These are phyloP conservation scores for Macrostomum lignano DNA, from an alignment of 1,140 invertebrate genomes.

Conservation along the genomic window DNA sequence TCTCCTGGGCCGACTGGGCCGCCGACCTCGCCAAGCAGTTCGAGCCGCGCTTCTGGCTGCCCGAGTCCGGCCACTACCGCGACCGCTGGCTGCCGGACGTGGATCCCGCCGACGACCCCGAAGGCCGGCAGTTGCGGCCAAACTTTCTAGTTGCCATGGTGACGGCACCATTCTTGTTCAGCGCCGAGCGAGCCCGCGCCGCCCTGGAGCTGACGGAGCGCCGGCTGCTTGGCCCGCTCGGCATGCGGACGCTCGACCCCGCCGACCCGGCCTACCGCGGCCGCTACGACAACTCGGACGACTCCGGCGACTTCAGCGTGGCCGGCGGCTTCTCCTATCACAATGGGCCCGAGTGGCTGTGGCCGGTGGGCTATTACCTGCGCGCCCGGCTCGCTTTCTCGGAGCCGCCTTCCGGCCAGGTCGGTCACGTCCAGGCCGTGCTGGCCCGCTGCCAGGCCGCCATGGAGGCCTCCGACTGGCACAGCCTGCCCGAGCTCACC, in stretches of 20 bases:
- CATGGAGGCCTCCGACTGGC: conserved; percentile 41
- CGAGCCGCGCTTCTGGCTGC: conserved; percentile 1
- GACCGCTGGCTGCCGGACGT: too few species aligned
- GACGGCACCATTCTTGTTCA: conserved; percentile 65
- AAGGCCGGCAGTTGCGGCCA: conserved; percentile 70
- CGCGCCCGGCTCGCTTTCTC: conserved; percentile 56
- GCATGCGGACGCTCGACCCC: conserved; percentile 81
- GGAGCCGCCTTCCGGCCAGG: conserved; percentile 29
- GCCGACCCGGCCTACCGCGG: conserved; percentile 77
- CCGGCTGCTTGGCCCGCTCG: conserved; percentile 58
- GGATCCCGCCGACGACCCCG: conserved; percentile 57
- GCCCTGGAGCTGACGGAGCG: conserved; percentile 46
- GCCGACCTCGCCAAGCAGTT: neutral
- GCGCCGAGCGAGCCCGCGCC: conserved; percentile 47
- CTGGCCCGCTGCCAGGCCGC: conserved; percentile 47
- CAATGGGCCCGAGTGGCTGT: conserved; percentile 64
- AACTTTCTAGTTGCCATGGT: conserved; percentile 76
- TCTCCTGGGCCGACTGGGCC: conserved; percentile 1
- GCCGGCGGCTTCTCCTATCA: conserved; percentile 94
- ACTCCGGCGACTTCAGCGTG: conserved; percentile 46
- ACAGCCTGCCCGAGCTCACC: conserved; percentile 73
- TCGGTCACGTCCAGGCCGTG: conserved; percentile 38
- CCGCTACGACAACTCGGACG: conserved; percentile 67
- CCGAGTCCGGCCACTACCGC: too few species aligned
- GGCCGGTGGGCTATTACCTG: conserved; percentile 71